These are phyloP conservation scores for Goniozus legneri DNA, from an alignment of 1,140 invertebrate genomes.

Conservation along the genomic window DNA sequence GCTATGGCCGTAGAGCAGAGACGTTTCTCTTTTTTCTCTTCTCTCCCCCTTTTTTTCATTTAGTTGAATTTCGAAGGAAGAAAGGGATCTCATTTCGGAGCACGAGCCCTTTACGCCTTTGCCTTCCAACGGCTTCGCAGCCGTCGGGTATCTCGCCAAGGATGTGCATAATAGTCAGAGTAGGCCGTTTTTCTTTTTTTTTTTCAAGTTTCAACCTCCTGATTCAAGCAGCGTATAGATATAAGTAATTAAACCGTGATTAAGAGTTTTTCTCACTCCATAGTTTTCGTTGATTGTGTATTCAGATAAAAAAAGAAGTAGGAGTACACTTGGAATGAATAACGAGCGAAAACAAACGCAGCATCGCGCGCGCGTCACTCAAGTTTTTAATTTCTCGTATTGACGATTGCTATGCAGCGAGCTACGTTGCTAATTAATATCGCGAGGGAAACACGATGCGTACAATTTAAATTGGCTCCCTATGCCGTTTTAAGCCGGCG, in stretches of 20 bases:
- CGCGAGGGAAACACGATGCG: no score
- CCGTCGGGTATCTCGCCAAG: conserved; percentile 33
- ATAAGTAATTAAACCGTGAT: conserved; percentile 38
- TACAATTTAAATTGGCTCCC: no score
- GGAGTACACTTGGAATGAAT: no score
- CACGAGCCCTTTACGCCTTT: conserved; percentile 41
- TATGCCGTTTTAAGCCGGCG: no score
- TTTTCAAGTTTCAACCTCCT: not conserved
- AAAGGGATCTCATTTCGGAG: conserved; percentile 43
- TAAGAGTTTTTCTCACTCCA: conserved; percentile 23
- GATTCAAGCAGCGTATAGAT: conserved; percentile 22
- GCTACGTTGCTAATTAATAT: no score
- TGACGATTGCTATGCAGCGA: no score
- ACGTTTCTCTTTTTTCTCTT: no score
- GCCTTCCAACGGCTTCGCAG: conserved; percentile 35
- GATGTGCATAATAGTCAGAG: conserved; percentile 36
- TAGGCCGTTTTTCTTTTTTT: conserved; percentile 15
- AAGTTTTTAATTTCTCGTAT: no score
- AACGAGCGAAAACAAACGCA: no score
- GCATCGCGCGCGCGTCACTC: no score
- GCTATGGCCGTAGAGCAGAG: conserved; percentile 23
- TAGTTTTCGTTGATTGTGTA: no score
- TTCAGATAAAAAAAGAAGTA: no score
- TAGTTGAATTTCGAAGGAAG: conserved; percentile 43
- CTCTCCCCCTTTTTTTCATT: conserved; percentile 45